These are phyloP conservation scores for Stegastes partitus DNA, from an alignment of 2,113 vertebrate species.

Conservation along the genomic window DNA sequence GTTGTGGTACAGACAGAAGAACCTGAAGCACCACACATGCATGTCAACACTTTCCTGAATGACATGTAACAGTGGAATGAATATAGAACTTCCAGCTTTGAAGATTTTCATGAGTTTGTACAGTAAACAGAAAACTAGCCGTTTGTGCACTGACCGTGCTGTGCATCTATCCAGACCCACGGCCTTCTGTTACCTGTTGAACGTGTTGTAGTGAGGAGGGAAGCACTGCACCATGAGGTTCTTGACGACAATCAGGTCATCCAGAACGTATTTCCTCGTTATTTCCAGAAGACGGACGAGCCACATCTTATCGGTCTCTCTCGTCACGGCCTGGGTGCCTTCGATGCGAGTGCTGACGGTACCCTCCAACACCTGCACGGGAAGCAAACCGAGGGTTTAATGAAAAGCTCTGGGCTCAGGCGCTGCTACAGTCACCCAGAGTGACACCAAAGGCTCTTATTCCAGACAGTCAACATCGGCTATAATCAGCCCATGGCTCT, in stretches of 20 bases:
- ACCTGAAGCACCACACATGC: constrained; percentile 52
- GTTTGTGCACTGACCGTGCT: too few relatives aligned
- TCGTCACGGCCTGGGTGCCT: constrained; percentile 92
- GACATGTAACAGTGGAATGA: too few relatives aligned
- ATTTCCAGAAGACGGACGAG: constrained; percentile 96
- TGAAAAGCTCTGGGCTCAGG: neutral
- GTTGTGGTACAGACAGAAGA: constrained; percentile 91
- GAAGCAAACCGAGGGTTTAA: neutral
- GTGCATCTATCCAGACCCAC: too few relatives aligned
- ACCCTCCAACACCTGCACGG: constrained; percentile 88
- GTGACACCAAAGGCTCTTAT: too few relatives aligned
- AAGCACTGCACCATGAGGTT: constrained; percentile 96
- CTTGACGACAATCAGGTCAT: constrained; percentile 92
- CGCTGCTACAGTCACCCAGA: too few relatives aligned
- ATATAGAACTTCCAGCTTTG: too few relatives aligned
- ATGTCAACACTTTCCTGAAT: neutral
- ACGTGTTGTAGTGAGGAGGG: constrained; percentile 94
- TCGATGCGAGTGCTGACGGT: constrained; percentile 94
- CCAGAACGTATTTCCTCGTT: constrained; percentile 92
- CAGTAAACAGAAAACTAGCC: too few relatives aligned
- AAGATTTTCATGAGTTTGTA: too few relatives aligned
- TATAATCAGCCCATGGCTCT: too few relatives aligned
- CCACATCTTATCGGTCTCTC: constrained; percentile 98
- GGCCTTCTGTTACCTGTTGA: constrained; percentile 73
- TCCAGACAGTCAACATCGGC: too few relatives aligned